Conservation (phyloP, 2,888 invertebrate genomes). For the Nebria brevicollis region DNA sequence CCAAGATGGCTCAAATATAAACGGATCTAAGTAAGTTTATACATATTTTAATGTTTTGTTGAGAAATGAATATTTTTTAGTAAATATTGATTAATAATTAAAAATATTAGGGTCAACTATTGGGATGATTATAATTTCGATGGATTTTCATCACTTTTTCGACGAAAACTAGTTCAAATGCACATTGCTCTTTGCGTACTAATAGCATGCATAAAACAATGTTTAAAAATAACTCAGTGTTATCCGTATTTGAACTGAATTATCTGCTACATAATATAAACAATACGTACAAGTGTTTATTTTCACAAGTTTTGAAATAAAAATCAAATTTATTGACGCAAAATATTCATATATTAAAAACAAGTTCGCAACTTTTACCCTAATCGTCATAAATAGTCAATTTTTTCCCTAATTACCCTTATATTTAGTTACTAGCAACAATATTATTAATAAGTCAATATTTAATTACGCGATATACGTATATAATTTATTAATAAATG, state of each 20-base stretch:
- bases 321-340: no score
- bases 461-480: no score
- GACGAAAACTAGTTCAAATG: not conserved
- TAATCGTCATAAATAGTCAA: not conserved
- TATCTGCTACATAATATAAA: slow-evolving; percentile 8
- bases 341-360: no score
- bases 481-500: no score
- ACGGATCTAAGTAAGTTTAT: slow-evolving; percentile 67
- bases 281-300: not conserved
- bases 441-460: no score
- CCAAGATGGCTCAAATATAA: slow-evolving; percentile 71
- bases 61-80: not conserved
- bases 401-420: not conserved
- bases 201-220: not conserved
- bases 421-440: not conserved
- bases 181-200: not conserved
- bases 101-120: not conserved
- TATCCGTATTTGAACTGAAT: slow-evolving; percentile 7
- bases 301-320: not conserved
- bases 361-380: not conserved
- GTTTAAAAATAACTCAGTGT: not conserved
- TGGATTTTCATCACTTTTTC: not conserved
- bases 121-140: not conserved
- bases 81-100: slow-evolving; percentile 5
- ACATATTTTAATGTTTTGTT: not conserved